Percentiles rank a stretch among this genome's conserved stretches.
Conservation (phyloP, 2,113 vertebrate species). For the Nyctereutes procyonoides region DNA sequence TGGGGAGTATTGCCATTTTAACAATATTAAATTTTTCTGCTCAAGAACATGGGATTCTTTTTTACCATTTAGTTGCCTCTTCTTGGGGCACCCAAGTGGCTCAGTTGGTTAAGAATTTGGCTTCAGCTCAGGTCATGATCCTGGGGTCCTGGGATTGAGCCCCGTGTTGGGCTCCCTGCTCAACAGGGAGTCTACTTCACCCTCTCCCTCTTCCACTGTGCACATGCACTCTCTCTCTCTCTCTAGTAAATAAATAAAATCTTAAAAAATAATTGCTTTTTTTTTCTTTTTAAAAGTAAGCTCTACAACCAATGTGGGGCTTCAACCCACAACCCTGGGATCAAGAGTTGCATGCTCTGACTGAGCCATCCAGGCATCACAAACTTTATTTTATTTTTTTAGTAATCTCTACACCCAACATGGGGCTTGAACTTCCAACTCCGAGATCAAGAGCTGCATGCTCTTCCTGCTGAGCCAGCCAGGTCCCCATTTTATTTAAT, state of each 20-base stretch:
- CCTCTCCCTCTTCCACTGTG: too few species aligned
- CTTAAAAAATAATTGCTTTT: too few species aligned
- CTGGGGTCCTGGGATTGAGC: too few species aligned
- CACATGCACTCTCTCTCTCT: too few species aligned
- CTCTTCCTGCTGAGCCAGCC: neutral
- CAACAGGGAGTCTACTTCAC: too few species aligned
- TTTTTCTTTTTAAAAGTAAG: neutral
- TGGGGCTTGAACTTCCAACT: neutral
- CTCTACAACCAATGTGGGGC: neutral
- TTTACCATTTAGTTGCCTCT: neutral
- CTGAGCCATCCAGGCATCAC: neutral
- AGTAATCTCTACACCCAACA: neutral
- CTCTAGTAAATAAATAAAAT: too few species aligned
- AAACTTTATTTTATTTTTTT: neutral
- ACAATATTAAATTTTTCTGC: neutral
- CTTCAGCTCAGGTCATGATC: too few species aligned
- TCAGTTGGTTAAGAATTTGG: too few species aligned
- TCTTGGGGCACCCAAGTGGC: too few species aligned
- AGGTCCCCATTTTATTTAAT: neutral
- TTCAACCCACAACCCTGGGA: neutral
- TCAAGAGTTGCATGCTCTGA: neutral
- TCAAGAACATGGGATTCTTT: neutral
- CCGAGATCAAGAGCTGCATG: neutral
- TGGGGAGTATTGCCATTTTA: neutral
- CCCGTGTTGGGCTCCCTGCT: too few species aligned